Conservation (phyloP, 2,888 invertebrate genomes). For the Megamerina dolium region DNA sequence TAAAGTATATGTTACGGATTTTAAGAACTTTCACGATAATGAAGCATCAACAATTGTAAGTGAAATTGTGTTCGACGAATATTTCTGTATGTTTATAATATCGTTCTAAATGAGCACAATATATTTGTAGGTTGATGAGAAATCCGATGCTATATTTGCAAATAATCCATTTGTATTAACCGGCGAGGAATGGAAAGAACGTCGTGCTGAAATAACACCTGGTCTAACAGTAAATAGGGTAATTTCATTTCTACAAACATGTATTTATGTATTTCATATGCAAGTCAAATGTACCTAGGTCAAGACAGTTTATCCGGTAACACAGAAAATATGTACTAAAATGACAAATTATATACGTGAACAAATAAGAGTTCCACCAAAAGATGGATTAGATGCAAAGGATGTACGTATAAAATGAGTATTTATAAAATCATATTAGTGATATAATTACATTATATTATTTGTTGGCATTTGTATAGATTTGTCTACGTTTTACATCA, state of each 20-base stretch:
- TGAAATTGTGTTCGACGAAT: not conserved
- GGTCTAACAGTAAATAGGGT: constrained; percentile 52
- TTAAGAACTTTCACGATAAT: constrained; percentile 45
- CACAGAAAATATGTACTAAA: constrained; percentile 47
- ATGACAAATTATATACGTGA: constrained; percentile 47
- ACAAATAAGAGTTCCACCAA: constrained; percentile 28
- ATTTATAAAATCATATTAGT: not conserved
- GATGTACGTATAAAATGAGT: constrained; percentile 32
- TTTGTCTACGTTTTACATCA: constrained; percentile 43
- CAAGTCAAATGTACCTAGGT: constrained; percentile 30
- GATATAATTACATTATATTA: not conserved
- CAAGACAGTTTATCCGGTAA: constrained; percentile 51
- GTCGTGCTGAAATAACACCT: constrained; percentile 51
- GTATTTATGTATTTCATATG: too few species aligned
- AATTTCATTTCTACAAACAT: constrained; percentile 19
- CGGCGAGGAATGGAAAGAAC: constrained; percentile 51
- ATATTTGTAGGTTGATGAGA: constrained; percentile 34
- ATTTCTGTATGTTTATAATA: not conserved
- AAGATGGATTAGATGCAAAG: constrained; percentile 47
- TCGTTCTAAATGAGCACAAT: not conserved
- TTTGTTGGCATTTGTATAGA: constrained; percentile 26
- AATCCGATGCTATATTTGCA: constrained; percentile 49
- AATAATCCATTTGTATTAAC: constrained; percentile 51
- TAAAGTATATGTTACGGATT: constrained; percentile 47
- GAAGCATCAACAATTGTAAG: constrained; percentile 22